phyloP scores from a whole-genome alignment of 2,888 invertebrate species.

The Hipparchia semele region DNA sequence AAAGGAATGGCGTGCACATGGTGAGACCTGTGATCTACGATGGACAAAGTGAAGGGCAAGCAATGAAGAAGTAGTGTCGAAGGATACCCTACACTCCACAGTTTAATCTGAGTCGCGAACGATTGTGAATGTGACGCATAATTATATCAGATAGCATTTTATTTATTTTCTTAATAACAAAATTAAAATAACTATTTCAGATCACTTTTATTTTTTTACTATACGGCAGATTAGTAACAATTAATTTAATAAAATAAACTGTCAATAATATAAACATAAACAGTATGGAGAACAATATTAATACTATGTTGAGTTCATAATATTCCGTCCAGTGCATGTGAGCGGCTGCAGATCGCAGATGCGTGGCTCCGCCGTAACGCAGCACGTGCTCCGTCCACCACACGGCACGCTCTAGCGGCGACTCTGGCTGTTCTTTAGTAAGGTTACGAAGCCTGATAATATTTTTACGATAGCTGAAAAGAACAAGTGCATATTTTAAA shows the following conservation, averaged over 20 bases:
- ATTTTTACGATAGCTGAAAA: conserved; percentile 42
- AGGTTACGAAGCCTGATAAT: conserved; percentile 34
- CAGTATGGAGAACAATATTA: background rate
- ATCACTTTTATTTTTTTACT: background rate
- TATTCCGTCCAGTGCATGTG: conserved; percentile 39
- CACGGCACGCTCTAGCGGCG: conserved; percentile 41
- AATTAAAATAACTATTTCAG: background rate
- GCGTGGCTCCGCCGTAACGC: conserved; percentile 40
- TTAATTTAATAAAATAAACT: background rate
- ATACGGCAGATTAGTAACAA: background rate
- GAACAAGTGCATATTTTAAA: background rate
- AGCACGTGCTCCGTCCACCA: conserved; percentile 48
- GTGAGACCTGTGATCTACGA: too few relatives aligned
- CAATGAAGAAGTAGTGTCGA: too few relatives aligned
- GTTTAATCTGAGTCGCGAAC: too few relatives aligned
- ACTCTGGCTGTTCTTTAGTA: conserved; percentile 41
- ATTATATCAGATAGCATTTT: too few relatives aligned
- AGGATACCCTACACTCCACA: too few relatives aligned
- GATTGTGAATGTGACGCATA: too few relatives aligned
- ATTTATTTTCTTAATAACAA: too few relatives aligned
- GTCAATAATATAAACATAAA: background rate
- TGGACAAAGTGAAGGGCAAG: too few relatives aligned
- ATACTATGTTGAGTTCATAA: conserved; percentile 34
- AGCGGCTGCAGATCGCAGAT: conserved; percentile 40
- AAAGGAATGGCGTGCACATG: too few relatives aligned